Evolutionary conservation across 2,113 vertebrate genomes (phyloP).

Genomic region (Lepisosteus oculatus): DNA sequence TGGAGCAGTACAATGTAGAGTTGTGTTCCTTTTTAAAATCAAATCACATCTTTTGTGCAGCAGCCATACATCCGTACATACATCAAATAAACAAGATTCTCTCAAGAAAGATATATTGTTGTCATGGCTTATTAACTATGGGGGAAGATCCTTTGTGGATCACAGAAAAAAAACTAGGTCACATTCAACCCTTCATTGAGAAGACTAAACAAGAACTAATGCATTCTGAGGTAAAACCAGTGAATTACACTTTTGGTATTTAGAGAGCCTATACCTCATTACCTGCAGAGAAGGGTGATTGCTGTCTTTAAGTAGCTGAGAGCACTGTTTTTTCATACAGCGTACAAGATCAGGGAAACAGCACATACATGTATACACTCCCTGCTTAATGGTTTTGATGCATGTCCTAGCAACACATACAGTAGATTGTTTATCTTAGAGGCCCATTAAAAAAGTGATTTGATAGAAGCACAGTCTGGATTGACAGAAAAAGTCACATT

Average conservation of each 20-base stretch:
- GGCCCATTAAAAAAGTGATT: neutral
- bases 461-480: neutral
- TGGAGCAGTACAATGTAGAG: too few species aligned
- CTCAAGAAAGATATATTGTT: constrained; percentile 25
- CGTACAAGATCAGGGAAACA: constrained; percentile 40
- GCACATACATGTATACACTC: constrained; percentile 18
- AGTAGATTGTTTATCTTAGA: neutral
- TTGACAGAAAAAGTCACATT: too few species aligned
- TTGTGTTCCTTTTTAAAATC: too few species aligned
- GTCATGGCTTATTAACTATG: constrained; percentile 41
- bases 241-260: constrained; percentile 40
- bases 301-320: constrained; percentile 39
- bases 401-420: neutral
- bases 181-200: constrained; percentile 49
- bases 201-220: constrained; percentile 54
- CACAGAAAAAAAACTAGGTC: constrained; percentile 48
- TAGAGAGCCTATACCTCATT: constrained; percentile 55
- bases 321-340: constrained; percentile 44
- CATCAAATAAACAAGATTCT: too few species aligned
- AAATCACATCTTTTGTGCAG: too few species aligned
- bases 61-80: too few species aligned
- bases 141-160: constrained; percentile 56
- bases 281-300: constrained; percentile 55
- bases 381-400: neutral
- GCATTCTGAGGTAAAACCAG: constrained; percentile 36